Evolutionary conservation across 2,797 vertebrate species (phyloP), one percentile per base, ranked within the genome.

Genomic region (Decapterus maruadsi): DNA sequence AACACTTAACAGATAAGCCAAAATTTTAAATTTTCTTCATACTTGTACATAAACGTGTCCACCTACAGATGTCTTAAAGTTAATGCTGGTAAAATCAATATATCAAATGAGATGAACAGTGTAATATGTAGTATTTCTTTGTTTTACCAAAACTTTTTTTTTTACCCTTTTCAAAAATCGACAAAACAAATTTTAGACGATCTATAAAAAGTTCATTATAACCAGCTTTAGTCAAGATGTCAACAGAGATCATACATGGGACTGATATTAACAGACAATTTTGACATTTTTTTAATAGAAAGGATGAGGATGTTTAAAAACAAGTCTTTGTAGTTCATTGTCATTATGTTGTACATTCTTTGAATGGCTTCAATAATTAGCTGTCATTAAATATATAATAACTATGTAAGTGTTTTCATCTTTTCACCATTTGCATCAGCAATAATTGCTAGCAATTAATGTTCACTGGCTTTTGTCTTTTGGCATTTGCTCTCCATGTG

Each of bases 321-420:
- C 36, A 84, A 69, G 51, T 48, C 20, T 71, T 87, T 19, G 38
- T 17, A 42, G 42, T 62, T 29, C 14, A 17, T 65, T 43, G 43
- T 77, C 40, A 76, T 80, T 83, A 73, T 60, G 60, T 65, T 71
- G 42, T 82, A 82, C 80, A 84, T 82, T 89, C 72, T 69, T 83
- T 82, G 57, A 87, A 63, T 82, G 34, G 75, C 73, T 80, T 50
- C 53, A 13, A 78, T 73, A 82, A 78, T 80, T 73, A 48, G 14
- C 42, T 68, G 51, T 77, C 50, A 45, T 77, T 64, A 63, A 61
- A 4, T 83, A 45, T 20, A 62, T 76, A 72, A 79, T 78, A 77
- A 74, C 22, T 40, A 66, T 64, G 43, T n/a, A n/a, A 62, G 17
- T 61, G 56, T 83, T 69, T 86, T 79, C 29, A 71, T 84, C 31